Base-by-base conservation (phyloP, 2,797 vertebrate genomes). In the Rhinogobio ventralis region DNA sequence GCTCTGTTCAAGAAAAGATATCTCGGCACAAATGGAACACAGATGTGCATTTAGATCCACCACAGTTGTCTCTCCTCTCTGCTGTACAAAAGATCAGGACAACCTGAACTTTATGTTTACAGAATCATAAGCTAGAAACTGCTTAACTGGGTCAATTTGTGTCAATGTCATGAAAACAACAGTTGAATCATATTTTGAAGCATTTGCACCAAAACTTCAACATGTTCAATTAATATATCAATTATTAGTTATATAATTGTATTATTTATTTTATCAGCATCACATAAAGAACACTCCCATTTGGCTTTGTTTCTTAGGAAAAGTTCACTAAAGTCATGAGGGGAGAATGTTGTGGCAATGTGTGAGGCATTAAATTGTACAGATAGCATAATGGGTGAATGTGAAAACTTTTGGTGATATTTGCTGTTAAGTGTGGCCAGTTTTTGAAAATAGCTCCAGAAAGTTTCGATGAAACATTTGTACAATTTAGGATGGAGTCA, bases 31-130 rank as follows among this genome's bases (percentile, higher is more conserved):
- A 71, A 83, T 53, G 19, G 8, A 55, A 64, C 39, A 20, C 84
- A 82, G 72, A 74, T 86, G 81, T 83, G 39, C 10, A 20, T 49
- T 85, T 60, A 49, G 51, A 64, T 49, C n/a, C 57, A 75, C 69
- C 39, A 69, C 53, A 76, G 28, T 60, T 55, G 13, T 62, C 28
- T 28, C n/a, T 74, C 36, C 14, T 9, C 20, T 67, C 69, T 15
- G 15, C 8, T 1, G 2, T 53, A 42, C 33, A 30, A 17, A 45
- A 42, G 33, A 28, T 46, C 30, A n/a, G 20, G 23, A 45, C 6
- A 28, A 57, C 33, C 33, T 57, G 3, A 71, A 39, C n/a, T 46
- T 45, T 45, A 15, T 33, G 19, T 79, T 79, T 79, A 64, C 64
- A 69, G 66, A 79, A 39, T 42, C 20, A 79, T 30, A 81, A 13